Percentiles rank a stretch among this genome's conserved stretches.
phyloP scores from a whole-genome alignment of 2,113 vertebrate genomes.

The Neomonachus schauinslandi region DNA sequence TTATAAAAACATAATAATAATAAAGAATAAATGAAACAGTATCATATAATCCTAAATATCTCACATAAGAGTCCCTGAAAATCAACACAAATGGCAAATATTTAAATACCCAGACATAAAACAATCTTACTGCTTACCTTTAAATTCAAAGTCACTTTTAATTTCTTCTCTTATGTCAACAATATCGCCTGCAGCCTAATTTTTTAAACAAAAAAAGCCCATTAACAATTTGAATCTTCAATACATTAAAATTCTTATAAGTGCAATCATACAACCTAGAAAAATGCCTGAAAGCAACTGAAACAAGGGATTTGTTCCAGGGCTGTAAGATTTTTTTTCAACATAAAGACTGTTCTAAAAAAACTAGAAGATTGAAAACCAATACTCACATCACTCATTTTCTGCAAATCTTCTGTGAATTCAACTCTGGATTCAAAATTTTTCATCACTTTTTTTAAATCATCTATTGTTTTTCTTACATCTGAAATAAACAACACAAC shows the following conservation, averaged over 20 bases:
- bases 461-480: slow-evolving; percentile 93
- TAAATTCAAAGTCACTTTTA: slow-evolving; percentile 86
- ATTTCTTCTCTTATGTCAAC: slow-evolving; percentile 95
- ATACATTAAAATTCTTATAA: not conserved
- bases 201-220: slow-evolving; percentile 69
- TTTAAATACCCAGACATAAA: not conserved
- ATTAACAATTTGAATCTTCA: slow-evolving; percentile 27
- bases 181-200: slow-evolving; percentile 91
- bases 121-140: slow-evolving; percentile 85
- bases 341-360: not conserved
- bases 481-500: slow-evolving; percentile 88
- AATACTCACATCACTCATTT: slow-evolving; percentile 90
- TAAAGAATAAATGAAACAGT: not conserved
- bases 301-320: slow-evolving; percentile 16
- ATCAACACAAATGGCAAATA: not conserved
- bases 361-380: not conserved
- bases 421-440: slow-evolving; percentile 94
- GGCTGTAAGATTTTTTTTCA: not conserved
- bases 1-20: not conserved
- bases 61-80: slow-evolving; percentile 20
- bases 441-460: slow-evolving; percentile 92
- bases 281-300: not conserved
- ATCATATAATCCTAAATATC: not conserved
- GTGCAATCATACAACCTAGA: not conserved
- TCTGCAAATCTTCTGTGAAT: slow-evolving; percentile 91